A percentile compares a stretch with the other conserved stretches of the same genome.
Conservation (phyloP, 2,113 vertebrate species). For the Neotoma lepida region DNA sequence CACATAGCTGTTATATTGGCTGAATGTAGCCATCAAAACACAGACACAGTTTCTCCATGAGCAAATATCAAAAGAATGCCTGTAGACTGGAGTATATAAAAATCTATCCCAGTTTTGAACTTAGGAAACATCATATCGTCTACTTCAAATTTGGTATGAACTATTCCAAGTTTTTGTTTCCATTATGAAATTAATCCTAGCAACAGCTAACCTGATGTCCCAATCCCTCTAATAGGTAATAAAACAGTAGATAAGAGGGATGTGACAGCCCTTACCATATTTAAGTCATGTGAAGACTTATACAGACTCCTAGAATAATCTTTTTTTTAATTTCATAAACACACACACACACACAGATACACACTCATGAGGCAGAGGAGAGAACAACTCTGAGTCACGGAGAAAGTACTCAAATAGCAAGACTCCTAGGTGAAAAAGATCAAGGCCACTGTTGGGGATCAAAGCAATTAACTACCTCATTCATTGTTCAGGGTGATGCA, state of each 20-base stretch:
- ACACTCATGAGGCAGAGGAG: neutral
- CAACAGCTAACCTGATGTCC: neutral
- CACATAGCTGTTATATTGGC: neutral
- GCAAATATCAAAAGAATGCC: conserved; percentile 25
- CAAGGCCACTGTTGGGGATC: conserved; percentile 68
- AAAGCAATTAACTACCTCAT: conserved; percentile 69
- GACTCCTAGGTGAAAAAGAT: conserved; percentile 71
- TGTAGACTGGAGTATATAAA: neutral
- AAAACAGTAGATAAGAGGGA: neutral
- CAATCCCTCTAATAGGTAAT: neutral
- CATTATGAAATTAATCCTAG: conserved; percentile 6
- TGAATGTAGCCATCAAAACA: conserved; percentile 30
- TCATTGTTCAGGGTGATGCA: conserved; percentile 58
- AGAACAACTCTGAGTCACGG: conserved; percentile 56
- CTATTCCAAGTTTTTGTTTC: neutral
- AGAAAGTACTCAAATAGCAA: conserved; percentile 59
- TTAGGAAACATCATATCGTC: conserved; percentile 2
- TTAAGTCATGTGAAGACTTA: conserved; percentile 28
- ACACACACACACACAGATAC: neutral
- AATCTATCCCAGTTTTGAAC: neutral
- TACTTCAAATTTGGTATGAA: neutral
- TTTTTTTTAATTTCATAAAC: conserved; percentile 24
- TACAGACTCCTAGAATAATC: conserved; percentile 8
- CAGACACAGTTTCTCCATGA: neutral
- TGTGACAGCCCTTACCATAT: neutral